Percentiles rank a stretch among this genome's conserved stretches.
Evolutionary conservation across 1,140 invertebrate genomes (phyloP).

Genomic region (Polypedilum vanderplanki): DNA sequence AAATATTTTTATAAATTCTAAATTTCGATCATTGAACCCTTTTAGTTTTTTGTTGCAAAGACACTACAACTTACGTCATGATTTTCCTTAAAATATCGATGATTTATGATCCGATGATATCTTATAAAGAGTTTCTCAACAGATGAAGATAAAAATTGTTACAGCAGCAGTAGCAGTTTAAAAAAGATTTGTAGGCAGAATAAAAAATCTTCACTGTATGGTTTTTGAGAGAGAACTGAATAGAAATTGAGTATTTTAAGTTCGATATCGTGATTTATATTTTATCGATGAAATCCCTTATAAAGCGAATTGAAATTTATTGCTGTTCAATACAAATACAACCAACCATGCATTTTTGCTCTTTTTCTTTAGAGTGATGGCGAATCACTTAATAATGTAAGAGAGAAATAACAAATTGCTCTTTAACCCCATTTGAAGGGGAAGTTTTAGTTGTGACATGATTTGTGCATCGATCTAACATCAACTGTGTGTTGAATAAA

Average conservation of each 20-base stretch:
- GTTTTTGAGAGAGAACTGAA: background rate
- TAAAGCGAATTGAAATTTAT: background rate
- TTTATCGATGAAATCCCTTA: background rate
- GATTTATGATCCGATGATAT: no score
- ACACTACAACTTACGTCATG: background rate
- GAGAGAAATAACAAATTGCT: background rate
- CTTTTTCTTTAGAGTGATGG: background rate
- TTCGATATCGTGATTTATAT: background rate
- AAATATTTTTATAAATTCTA: background rate
- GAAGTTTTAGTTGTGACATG: background rate
- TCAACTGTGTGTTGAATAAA: constrained; percentile 4
- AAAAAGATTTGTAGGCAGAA: background rate
- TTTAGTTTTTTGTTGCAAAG: background rate
- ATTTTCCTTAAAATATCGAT: background rate
- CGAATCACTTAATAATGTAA: background rate
- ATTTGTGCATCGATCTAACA: constrained; percentile 17
- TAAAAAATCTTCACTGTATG: background rate
- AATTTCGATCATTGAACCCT: background rate
- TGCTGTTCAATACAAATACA: background rate
- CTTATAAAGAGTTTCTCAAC: no score
- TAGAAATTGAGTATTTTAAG: background rate
- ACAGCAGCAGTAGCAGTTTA: no score
- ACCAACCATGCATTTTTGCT: background rate
- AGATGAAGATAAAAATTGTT: no score
- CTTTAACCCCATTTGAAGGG: background rate